Base-by-base conservation (phyloP, 2,113 vertebrate species). In the Callipepla squamata region DNA sequence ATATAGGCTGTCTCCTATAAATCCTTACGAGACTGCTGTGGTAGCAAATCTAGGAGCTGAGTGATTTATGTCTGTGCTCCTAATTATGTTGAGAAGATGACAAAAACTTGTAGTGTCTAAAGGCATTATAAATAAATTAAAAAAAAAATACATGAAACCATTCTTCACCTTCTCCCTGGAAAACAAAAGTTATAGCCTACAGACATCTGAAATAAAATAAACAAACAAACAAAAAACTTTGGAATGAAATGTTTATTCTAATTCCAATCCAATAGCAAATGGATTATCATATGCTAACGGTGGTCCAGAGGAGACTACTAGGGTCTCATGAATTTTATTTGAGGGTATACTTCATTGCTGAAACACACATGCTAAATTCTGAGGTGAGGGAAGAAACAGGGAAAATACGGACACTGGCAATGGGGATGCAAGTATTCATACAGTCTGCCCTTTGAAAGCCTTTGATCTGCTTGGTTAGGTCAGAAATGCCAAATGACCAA, bases 381-480 rank as follows among this genome's bases (percentile, higher is more conserved):
- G 93, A 90, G 76, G 62, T 86, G 81, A 95, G 50, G 68, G 66
- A 87, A 61, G 82, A 94, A 93, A 91, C 68, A 85, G 74, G 72
- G 50, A 77, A 95, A 96, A 91, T 81, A 63, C 80, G 59, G 65
- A 61, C 73, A 79, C 1, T 82, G 66, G 83, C 17, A 13, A 85
- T 82, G 68, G 80, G 83, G 88, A 91, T 91, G 87, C 91, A 86
- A 90, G 90, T 51, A 91, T 81, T 96, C 77, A 47, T 67, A 51
- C 36, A 87, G 95, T 40, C 90, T 92, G 73, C 80, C 91, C 87
- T 93, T 79, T 88, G 89, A 68, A 85, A 93, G 89, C 82, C 80
- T 97, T 96, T 95, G 92, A 97, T 97, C 92, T 95, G 34, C 85
- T 73, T 90, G 95, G 95, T 95, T 90, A 93, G 94, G 87, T 93